Conservation (phyloP, 2,797 vertebrate genomes). For the Acanthiza pusilla region DNA sequence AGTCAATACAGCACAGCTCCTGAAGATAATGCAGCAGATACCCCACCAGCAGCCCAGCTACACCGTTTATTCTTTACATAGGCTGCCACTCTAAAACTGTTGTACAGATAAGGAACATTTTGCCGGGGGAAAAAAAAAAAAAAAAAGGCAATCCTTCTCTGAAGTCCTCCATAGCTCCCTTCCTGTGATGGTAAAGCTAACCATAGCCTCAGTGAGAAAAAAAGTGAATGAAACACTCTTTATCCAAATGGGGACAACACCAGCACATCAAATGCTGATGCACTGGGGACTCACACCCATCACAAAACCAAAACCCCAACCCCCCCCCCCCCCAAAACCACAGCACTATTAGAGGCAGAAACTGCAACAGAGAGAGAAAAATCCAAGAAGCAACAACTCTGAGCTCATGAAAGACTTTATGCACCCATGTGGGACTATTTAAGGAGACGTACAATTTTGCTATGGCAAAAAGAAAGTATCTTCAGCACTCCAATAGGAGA, state of each 20-base stretch:
- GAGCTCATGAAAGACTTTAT: neutral
- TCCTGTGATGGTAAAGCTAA: neutral
- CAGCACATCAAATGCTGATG: neutral
- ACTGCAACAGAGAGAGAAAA: neutral
- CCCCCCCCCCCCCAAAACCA: fast-evolving
- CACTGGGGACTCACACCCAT: too few relatives aligned
- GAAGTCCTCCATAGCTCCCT: neutral
- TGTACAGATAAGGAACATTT: neutral
- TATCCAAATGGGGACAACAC: neutral
- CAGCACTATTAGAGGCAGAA: neutral
- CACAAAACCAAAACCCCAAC: neutral
- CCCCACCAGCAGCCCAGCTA: neutral
- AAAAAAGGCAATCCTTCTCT: neutral
- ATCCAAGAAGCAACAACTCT: neutral
- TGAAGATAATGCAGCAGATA: neutral
- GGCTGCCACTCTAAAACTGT: neutral
- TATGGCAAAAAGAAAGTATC: neutral
- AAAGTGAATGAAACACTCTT: neutral
- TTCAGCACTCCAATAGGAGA: neutral
- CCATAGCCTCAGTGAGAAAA: neutral
- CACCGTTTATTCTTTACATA: neutral
- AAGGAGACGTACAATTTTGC: neutral
- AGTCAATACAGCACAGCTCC: neutral
- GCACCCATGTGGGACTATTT: neutral
- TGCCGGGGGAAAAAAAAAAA: neutral